Conservation (phyloP, 2,888 invertebrate species). For the Mesochorus sp. region DNA sequence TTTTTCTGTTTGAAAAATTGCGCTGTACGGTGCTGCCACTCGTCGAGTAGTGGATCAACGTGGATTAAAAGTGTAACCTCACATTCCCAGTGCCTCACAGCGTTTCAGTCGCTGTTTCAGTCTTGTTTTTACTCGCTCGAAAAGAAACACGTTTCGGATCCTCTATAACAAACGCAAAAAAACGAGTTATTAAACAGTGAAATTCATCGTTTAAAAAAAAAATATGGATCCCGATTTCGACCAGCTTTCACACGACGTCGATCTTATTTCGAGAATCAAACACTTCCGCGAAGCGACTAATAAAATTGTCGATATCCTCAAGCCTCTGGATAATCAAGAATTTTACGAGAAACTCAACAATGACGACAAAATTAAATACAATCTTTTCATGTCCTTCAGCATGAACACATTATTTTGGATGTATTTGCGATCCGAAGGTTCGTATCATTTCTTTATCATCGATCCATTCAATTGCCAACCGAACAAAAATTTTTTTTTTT, state of each 20-base stretch:
- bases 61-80: too few species aligned
- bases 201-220: too few species aligned
- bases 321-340: constrained; percentile 69
- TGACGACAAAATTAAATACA: constrained; percentile 77
- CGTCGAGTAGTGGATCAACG: too few species aligned
- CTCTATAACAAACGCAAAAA: too few species aligned
- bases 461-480: neutral
- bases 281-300: constrained; percentile 71
- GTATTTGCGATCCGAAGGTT: constrained; percentile 78
- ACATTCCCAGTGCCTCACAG: too few species aligned
- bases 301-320: constrained; percentile 72
- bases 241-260: constrained; percentile 74
- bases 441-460: neutral
- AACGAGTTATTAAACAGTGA: too few species aligned
- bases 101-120: too few species aligned
- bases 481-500: too few species aligned
- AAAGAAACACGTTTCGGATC: too few species aligned
- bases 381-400: constrained; percentile 77
- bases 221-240: constrained; percentile 74
- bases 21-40: too few species aligned
- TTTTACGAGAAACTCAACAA: constrained; percentile 76
- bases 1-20: too few species aligned
- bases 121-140: too few species aligned
- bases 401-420: constrained; percentile 81
- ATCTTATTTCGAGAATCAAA: constrained; percentile 71